A percentile compares a stretch with the other conserved stretches of the same genome.
Evolutionary conservation across 2,888 invertebrate genomes (phyloP).

Genomic region (Hyposoter didymator): DNA sequence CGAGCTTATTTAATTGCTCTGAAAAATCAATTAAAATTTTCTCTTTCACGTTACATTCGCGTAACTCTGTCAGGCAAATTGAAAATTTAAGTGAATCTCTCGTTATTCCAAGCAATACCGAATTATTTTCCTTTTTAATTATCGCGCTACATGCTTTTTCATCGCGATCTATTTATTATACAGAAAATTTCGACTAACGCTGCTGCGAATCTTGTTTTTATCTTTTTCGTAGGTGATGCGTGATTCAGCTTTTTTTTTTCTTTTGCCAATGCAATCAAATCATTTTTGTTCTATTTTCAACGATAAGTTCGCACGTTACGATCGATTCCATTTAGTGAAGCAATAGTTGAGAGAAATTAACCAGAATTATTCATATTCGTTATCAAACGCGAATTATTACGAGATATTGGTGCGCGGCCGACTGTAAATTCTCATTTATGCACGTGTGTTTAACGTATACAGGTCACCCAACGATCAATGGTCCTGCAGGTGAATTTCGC

Average conservation of each 20-base stretch:
- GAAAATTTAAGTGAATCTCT: slow-evolving; percentile 1
- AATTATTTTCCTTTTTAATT: not conserved
- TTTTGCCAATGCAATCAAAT: too few species aligned
- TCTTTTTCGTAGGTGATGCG: too few species aligned
- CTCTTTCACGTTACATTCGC: slow-evolving; percentile 10
- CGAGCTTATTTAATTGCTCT: not conserved
- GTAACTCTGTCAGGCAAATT: not conserved
- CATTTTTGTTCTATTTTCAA: too few species aligned
- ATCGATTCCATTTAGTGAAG: too few species aligned
- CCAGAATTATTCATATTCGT: not conserved
- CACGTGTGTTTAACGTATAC: not conserved
- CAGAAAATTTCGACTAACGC: not conserved
- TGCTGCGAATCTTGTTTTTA: not conserved
- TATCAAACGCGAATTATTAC: not conserved
- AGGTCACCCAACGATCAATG: not conserved
- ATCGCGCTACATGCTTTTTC: not conserved
- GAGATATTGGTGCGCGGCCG: too few species aligned
- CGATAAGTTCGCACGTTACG: too few species aligned
- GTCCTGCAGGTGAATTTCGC: not conserved
- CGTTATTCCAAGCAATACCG: not conserved
- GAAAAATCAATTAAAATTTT: slow-evolving; percentile 10
- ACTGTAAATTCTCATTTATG: not conserved
- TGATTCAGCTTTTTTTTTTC: not conserved
- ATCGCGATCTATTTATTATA: not conserved
- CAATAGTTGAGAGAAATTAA: not conserved